phyloP scores from a whole-genome alignment of 2,888 invertebrate genomes.

The Hetaerina titia region DNA sequence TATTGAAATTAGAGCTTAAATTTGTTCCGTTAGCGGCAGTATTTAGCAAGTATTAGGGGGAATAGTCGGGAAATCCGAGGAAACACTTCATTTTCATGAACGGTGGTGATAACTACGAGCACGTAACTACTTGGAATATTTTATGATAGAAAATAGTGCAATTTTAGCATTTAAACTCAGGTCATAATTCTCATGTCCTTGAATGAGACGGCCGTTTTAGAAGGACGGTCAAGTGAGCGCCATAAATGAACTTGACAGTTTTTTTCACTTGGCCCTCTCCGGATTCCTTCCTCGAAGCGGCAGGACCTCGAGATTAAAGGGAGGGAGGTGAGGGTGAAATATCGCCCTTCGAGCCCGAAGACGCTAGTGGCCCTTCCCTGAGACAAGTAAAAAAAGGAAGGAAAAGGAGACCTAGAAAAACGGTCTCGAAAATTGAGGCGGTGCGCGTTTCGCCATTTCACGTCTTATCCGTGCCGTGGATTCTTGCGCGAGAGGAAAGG shows the following conservation, averaged over 20 bases:
- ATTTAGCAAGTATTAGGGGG: no score
- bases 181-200: background rate
- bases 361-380: background rate
- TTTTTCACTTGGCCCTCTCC: background rate
- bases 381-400: background rate
- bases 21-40: no score
- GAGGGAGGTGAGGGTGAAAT: background rate
- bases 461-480: background rate
- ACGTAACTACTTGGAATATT: background rate
- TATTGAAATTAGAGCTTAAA: no score
- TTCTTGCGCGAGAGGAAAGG: background rate
- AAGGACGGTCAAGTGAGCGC: background rate
- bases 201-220: background rate
- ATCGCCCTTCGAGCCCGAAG: background rate
- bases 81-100: background rate
- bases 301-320: background rate
- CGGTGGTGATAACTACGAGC: no score
- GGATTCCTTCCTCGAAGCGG: background rate
- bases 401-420: background rate
- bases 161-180: background rate
- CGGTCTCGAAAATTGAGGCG: slow-evolving; percentile 1
- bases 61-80: background rate
- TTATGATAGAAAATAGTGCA: background rate
- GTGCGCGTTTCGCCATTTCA: background rate
- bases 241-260: background rate